Evolutionary conservation across 2,797 vertebrate species (phyloP), one percentile per base, ranked within the genome.

Genomic region (Avahi laniger): DNA sequence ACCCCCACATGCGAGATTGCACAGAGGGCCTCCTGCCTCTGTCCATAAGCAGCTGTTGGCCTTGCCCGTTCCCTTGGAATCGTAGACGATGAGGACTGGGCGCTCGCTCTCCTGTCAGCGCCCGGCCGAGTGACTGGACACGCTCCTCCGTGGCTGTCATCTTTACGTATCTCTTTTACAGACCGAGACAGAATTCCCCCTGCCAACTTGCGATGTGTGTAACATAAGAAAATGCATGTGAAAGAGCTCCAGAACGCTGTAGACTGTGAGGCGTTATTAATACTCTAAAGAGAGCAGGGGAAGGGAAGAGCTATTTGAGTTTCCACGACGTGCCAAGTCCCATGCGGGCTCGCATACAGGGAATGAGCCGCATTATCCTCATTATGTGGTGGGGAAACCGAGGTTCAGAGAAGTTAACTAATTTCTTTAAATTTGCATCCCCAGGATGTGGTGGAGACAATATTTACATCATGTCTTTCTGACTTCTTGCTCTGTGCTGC

Each of bases 1-100:
- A 33, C 28, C 17, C n/a, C 0, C 22, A 41, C 59, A 76, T 4
- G 43, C 0, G 2, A 6, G 18, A 10, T 6, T 13, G 3, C 28
- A 38, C n/a, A 17, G n/a, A 41, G n/a, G n/a, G 69, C 3, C 41
- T 30, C 28, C 4, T 11, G 2, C 8, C n/a, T 78, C 57, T 38
- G 59, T 48, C 12, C 38, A 30, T 6, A 48, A 48, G n/a, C 30
- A 2, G 9, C 18, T 12, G 13, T 12, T 8, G 26, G 33, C 17
- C 1, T 52, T n/a, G 12, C 22, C 43, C 13, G 35, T 80, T 38
- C 6, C 14, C 48, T 82, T 43, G 17, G 18, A 48, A 69, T 50
- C 20, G 33, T 1, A 50, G 26, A 35, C 4, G 12, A 2, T 48
- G 24, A 52, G 72, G 52, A 33, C 9, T 12, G 52, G 30, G 26